Base-by-base conservation (phyloP, 2,113 vertebrate species). In the Gorilla gorilla region DNA sequence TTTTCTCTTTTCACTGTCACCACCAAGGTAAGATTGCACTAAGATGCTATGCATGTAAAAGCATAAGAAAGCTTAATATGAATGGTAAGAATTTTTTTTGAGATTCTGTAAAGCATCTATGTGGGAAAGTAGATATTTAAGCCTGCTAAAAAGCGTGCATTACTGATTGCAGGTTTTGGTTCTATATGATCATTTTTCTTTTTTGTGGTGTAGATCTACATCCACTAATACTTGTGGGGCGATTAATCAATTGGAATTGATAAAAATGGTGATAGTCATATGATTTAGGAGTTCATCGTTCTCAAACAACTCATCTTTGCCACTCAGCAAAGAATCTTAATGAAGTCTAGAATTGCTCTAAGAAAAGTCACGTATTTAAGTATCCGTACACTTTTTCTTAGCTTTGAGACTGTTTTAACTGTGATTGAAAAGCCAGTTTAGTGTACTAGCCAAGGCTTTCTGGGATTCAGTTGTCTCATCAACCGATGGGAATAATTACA, bases 1-100 rank as follows among this genome's bases (percentile, higher is more conserved):
- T 93, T 68, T 98, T 61, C 93, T 94, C 91, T 97, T 88, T 94
- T 57, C 45, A 96, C 55, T 98, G 6, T 70, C 23, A 90, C 70
- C 23, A 93, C n/a, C 68, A 59, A 93, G 32, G 80, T 98, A 95
- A 98, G 96, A 66, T 35, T 91, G 90, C 61, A 23, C 0, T 30
- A 32, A 95, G 43, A 79, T 72, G 94, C 3, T 6, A 0, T 94
- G 9, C 57, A 59, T 75, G 13, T 97, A 92, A 94, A 94, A 92
- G 93, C 0, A n/a, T 70, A 79, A 96, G 92, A 84, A 89, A 80
- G 14, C 20, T 59, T 95, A 91, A 96, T 96, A 91, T 61, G 16
- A 87, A 93, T 88, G 55, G 90, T 2, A 84, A 1, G 0, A 27
- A 55, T 89, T 1, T 82, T 94, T 93, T 94, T 90, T 68, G 72